Base-by-base conservation (phyloP, 2,888 invertebrate genomes). In the Nemoura dubitans region DNA sequence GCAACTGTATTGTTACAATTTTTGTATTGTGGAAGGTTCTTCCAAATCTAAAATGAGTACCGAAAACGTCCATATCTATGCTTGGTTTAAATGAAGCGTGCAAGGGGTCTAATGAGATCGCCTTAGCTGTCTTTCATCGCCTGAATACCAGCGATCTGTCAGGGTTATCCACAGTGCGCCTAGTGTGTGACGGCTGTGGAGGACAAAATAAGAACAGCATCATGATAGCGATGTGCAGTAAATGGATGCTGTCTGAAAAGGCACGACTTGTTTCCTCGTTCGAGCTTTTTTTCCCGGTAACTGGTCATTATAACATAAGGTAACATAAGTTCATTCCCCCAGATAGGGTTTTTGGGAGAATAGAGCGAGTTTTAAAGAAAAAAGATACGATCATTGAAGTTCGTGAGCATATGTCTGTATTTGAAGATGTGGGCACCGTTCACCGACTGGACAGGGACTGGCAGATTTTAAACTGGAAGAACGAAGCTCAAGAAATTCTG, bases 91-190 rank as follows among this genome's bases (percentile, higher is more conserved):
- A 36, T 16, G 83, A 76, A 30, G 30, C 59, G 25, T 30, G 43
- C 78, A 86, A 77, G 82, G 77, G 86, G 5, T 83, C 84, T 30
- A 86, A 84, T 86, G 36, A 84, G 83, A 86, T 86, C 5, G 84
- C 83, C 28, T 83, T 27, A 30, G 84, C 84, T 84, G 83, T 84
- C 5, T 84, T 76, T 76, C 36, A 84, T n/a, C 25, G 84, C 30
- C 77, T 83, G 28, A 30, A 25, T 77, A 30, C 28, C 26, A 76
- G 0, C 30, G 30, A 27, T 76, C 16, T 25, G 36, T 1, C 16
- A 42, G 28, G 28, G 27, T 0, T 42, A 0, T 0, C 6, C 10
- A n/a, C 43, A 43, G 80, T 80, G 25, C 81, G 59, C 14, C 30
- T 86, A 42, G 76, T 86, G 14, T 42, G 25, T 59, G 83, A 86